Evolutionary conservation across 1,140 invertebrate species (phyloP).

Genomic region (Drosophila paulistorum): DNA sequence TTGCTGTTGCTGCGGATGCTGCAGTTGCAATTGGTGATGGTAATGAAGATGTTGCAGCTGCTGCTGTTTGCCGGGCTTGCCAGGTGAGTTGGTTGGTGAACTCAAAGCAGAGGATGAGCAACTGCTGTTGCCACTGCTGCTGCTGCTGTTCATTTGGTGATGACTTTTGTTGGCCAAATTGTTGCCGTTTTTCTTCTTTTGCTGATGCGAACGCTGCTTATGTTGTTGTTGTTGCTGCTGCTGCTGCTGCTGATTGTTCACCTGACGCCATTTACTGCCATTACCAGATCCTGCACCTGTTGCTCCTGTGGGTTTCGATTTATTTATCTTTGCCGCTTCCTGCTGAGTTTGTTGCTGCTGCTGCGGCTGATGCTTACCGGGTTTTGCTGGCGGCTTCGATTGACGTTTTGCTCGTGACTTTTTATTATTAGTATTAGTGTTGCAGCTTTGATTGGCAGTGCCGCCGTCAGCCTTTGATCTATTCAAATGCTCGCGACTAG

Average conservation of each 20-base stretch:
- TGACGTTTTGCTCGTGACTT: slow-evolving; percentile 57
- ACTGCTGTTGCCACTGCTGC: slow-evolving; percentile 19
- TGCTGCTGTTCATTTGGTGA: slow-evolving; percentile 6
- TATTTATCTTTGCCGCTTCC: not conserved
- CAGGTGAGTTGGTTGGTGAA: slow-evolving; percentile 48
- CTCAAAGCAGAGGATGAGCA: slow-evolving; percentile 53
- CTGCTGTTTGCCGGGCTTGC: slow-evolving; percentile 11
- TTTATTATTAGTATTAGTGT: slow-evolving; percentile 1
- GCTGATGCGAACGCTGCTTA: slow-evolving; percentile 24
- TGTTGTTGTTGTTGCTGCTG: slow-evolving; percentile 1
- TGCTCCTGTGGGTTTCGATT: not conserved
- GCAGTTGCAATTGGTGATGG: slow-evolving; percentile 12
- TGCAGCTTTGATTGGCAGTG: slow-evolving; percentile 24
- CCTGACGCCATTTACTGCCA: slow-evolving; percentile 15
- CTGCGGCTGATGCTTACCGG: slow-evolving; percentile 21
- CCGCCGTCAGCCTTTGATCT: slow-evolving; percentile 39
- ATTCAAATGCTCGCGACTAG: slow-evolving; percentile 66
- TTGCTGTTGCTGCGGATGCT: slow-evolving; percentile 5
- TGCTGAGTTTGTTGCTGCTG: slow-evolving; percentile 25
- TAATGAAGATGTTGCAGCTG: slow-evolving; percentile 16
- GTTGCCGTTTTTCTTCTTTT: slow-evolving; percentile 33
- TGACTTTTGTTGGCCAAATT: slow-evolving; percentile 35
- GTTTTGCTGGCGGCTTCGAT: slow-evolving; percentile 40
- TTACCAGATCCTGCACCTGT: not conserved
- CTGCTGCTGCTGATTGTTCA: slow-evolving; percentile 15